Conservation (phyloP, 2,888 invertebrate species). For the Prosopocoilus inquinatus region DNA sequence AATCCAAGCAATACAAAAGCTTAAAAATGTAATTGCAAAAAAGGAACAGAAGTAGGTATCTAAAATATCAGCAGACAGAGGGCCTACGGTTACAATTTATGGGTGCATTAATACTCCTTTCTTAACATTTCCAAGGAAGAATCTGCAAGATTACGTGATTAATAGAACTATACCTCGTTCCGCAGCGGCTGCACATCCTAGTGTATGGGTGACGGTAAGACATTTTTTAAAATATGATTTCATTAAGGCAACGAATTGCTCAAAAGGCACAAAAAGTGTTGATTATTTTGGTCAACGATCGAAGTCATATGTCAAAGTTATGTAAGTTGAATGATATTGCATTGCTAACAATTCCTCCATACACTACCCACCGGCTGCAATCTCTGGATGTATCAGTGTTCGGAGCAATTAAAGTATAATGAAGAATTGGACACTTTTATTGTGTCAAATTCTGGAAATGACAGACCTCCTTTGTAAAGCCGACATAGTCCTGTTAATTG, state of each 20-base stretch:
- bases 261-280: constrained; percentile 8
- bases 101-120: not conserved
- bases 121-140: not conserved
- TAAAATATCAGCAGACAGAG: not conserved
- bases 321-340: constrained; percentile 6
- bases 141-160: constrained; percentile 3
- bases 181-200: constrained; percentile 10
- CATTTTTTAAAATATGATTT: constrained; percentile 13
- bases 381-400: not conserved
- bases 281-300: constrained; percentile 30
- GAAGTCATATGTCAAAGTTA: constrained; percentile 22
- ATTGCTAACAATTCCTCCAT: not conserved
- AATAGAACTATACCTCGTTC: constrained; percentile 12
- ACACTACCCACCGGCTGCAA: not conserved
- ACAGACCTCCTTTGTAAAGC: not conserved
- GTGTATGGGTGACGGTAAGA: constrained; percentile 15
- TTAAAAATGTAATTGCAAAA: not conserved
- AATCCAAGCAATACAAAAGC: not conserved
- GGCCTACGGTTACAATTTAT: not conserved
- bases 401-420: not conserved
- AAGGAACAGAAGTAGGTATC: not conserved
- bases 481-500: not conserved
- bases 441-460: not conserved
- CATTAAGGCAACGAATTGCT: not conserved
- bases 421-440: not conserved